A percentile compares a stretch with the other conserved stretches of the same genome.
Conservation (phyloP, 2,797 vertebrate genomes). For the Setipinna tenuifilis region DNA sequence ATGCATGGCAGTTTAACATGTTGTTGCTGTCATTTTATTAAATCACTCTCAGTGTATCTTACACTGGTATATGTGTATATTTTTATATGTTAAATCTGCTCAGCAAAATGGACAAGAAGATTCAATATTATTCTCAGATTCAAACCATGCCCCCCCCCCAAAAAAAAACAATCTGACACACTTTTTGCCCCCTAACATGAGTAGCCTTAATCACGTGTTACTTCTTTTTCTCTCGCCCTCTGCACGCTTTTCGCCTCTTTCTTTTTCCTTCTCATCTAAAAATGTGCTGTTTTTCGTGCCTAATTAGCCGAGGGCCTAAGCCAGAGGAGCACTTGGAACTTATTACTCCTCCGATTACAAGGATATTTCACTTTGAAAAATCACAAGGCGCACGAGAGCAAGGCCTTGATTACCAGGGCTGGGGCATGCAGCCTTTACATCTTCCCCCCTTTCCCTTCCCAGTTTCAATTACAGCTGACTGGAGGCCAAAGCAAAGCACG, state of each 20-base stretch:
- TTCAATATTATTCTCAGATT: background rate
- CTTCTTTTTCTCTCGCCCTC: background rate
- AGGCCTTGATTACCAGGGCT: constrained; percentile 70
- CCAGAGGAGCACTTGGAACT: constrained; percentile 54
- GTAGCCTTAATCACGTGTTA: background rate
- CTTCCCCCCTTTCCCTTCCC: constrained; percentile 56
- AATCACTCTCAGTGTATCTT: background rate
- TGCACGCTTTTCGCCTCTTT: constrained; percentile 21
- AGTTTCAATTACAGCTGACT: constrained; percentile 75
- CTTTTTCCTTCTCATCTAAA: constrained; percentile 21
- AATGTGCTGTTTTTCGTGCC: constrained; percentile 47
- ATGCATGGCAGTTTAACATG: background rate
- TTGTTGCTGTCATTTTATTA: background rate
- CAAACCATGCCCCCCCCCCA: background rate
- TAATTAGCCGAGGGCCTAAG: constrained; percentile 65
- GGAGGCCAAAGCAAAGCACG: constrained; percentile 56
- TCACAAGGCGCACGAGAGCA: constrained; percentile 63
- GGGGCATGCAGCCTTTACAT: constrained; percentile 65
- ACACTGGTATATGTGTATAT: background rate
- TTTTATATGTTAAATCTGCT: background rate
- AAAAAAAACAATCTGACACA: background rate
- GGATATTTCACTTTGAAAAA: constrained; percentile 72
- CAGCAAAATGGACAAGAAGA: background rate
- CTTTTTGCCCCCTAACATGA: background rate
- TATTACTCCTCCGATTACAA: constrained; percentile 63